A percentile compares a stretch with the other conserved stretches of the same genome.
These are phyloP conservation scores for Helarctos malayanus DNA, from an alignment of 2,797 vertebrate genomes.

Conservation along the genomic window DNA sequence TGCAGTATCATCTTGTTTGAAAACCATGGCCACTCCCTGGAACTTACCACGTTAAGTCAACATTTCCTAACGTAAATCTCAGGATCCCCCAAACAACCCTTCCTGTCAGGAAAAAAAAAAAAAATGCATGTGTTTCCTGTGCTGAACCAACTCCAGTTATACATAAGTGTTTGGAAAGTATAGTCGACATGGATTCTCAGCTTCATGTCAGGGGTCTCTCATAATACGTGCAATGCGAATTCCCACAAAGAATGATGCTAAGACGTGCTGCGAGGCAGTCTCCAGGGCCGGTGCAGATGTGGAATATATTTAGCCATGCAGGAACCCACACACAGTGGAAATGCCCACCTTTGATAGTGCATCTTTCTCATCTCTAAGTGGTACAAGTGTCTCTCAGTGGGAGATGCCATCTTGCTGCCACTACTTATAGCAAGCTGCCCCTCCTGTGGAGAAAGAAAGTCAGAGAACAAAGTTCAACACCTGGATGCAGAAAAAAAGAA, in stretches of 20 bases:
- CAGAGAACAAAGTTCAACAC: conserved; percentile 72
- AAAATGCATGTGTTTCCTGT: background rate
- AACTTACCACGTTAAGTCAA: background rate
- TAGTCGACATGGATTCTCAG: conserved; percentile 13
- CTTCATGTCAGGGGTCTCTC: background rate
- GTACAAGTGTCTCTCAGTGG: conserved; percentile 64
- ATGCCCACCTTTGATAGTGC: background rate
- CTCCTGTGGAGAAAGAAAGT: conserved; percentile 61
- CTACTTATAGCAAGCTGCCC: background rate
- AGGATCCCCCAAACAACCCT: background rate
- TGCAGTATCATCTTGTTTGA: background rate
- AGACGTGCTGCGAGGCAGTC: background rate
- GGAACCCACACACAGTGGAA: background rate
- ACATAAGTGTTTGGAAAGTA: background rate
- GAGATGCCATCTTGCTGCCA: conserved; percentile 62
- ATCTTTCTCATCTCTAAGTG: conserved; percentile 43
- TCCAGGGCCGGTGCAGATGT: conserved; percentile 48
- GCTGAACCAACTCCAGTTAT: background rate
- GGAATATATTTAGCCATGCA: conserved; percentile 63
- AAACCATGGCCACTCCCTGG: background rate
- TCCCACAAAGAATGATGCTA: background rate
- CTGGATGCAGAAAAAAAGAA: background rate
- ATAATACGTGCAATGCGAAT: background rate
- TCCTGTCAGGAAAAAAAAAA: background rate
- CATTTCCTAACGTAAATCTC: background rate